Evolutionary conservation across 2,113 vertebrate genomes (phyloP).

Genomic region (Rhabdornis inornatus): DNA sequence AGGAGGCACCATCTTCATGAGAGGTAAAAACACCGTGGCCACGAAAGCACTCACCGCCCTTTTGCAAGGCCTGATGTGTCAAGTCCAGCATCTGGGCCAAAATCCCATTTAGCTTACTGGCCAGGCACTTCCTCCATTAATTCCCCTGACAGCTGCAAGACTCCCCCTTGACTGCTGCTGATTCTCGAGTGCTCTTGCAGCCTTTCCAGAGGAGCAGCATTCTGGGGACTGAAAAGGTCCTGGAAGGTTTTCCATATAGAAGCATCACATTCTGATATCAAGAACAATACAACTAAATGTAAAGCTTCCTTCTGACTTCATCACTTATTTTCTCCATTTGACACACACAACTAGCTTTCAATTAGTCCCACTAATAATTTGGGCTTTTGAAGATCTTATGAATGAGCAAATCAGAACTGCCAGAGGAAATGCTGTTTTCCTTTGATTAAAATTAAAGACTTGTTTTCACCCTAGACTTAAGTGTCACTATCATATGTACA

Average conservation of each 20-base stretch:
- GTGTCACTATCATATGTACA: background rate
- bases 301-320: constrained; percentile 12
- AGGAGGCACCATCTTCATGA: background rate
- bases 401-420: constrained; percentile 38
- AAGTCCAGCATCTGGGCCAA: background rate
- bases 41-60: fast-evolving
- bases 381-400: constrained; percentile 24
- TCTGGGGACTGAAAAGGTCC: background rate
- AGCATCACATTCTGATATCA: background rate
- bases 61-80: background rate
- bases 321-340: background rate
- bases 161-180: background rate
- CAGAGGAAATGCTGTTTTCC: background rate
- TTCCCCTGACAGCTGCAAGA: background rate
- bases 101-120: background rate
- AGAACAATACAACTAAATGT: background rate
- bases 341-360: background rate
- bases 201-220: background rate
- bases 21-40: background rate
- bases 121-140: background rate
- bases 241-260: background rate
- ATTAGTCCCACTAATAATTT: constrained; percentile 18
- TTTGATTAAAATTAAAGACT: constrained; percentile 36
- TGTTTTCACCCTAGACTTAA: constrained; percentile 37
- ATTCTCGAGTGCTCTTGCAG: background rate